A percentile compares a stretch with the other conserved stretches of the same genome.
Evolutionary conservation across 1,140 invertebrate genomes (phyloP).

Genomic region (Cotesia glomerata): DNA sequence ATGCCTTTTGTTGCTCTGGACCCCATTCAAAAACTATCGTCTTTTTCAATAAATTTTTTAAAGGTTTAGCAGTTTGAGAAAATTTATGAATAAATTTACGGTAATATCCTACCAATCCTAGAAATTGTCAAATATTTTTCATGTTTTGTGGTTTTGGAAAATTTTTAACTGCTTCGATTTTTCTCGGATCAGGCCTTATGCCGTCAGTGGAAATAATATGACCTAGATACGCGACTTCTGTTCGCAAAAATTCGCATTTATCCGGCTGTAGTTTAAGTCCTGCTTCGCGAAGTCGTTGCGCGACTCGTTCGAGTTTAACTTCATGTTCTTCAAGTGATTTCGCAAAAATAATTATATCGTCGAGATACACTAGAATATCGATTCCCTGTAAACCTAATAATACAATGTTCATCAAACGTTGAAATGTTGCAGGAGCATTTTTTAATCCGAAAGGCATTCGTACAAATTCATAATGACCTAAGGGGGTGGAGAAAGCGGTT

Average conservation of each 20-base stretch:
- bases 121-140: too few relatives aligned
- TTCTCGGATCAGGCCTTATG: background rate
- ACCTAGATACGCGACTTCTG: background rate
- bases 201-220: background rate
- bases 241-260: constrained; percentile 10
- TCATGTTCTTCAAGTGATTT: background rate
- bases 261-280: background rate
- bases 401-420: background rate
- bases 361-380: background rate
- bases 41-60: too few relatives aligned
- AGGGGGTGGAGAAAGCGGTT: background rate
- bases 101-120: too few relatives aligned
- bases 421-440: constrained; percentile 5
- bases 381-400: background rate
- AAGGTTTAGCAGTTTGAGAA: too few relatives aligned
- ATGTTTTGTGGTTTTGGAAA: too few relatives aligned
- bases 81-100: too few relatives aligned
- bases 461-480: background rate
- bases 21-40: too few relatives aligned
- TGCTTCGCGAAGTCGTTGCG: background rate
- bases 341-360: constrained; percentile 5
- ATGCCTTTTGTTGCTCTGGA: too few relatives aligned
- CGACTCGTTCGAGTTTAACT: background rate
- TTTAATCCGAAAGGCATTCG: constrained; percentile 10
- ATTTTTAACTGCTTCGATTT: too few relatives aligned